A percentile compares a stretch with the other conserved stretches of the same genome.
phyloP scores from a whole-genome alignment of 1,140 invertebrate genomes.

The Pseudobourletiella spinata region DNA sequence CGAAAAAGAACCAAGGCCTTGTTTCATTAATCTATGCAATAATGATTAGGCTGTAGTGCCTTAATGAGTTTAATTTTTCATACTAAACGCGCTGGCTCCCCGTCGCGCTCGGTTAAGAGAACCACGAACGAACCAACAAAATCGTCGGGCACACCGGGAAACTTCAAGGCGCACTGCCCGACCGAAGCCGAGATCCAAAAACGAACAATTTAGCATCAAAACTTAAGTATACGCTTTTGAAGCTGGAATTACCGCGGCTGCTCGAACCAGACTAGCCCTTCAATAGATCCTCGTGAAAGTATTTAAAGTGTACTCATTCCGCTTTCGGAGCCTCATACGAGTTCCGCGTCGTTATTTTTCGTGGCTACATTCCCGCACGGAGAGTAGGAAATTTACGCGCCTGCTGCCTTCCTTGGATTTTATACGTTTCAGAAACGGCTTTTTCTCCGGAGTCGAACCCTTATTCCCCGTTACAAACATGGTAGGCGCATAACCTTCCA shows the following conservation, averaged over 20 bases:
- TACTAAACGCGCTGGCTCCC: too few species aligned
- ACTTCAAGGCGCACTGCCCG: conserved; percentile 36
- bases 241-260: conserved; percentile 80
- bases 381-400: conserved; percentile 80
- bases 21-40: too few species aligned
- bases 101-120: too few species aligned
- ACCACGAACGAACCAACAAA: conserved; percentile 38
- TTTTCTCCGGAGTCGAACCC: conserved; percentile 52
- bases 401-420: conserved; percentile 87
- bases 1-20: too few species aligned
- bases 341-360: conserved; percentile 78
- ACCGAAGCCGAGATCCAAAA: conserved; percentile 41
- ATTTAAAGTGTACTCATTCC: conserved; percentile 85
- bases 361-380: conserved; percentile 66
- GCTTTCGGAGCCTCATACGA: conserved; percentile 68
- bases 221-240: conserved; percentile 71
- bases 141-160: conserved; percentile 34
- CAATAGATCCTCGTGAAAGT: conserved; percentile 75
- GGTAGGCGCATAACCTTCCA: conserved; percentile 67
- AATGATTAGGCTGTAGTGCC: too few species aligned
- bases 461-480: conserved; percentile 60
- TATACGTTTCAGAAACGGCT: conserved; percentile 85
- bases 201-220: conserved; percentile 55
- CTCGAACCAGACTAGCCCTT: conserved; percentile 87
- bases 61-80: too few species aligned